Evolutionary conservation across 2,888 invertebrate species (phyloP), one percentile per base, ranked within the genome.

Genomic region (Kuschelorhynchus macadamiae): DNA sequence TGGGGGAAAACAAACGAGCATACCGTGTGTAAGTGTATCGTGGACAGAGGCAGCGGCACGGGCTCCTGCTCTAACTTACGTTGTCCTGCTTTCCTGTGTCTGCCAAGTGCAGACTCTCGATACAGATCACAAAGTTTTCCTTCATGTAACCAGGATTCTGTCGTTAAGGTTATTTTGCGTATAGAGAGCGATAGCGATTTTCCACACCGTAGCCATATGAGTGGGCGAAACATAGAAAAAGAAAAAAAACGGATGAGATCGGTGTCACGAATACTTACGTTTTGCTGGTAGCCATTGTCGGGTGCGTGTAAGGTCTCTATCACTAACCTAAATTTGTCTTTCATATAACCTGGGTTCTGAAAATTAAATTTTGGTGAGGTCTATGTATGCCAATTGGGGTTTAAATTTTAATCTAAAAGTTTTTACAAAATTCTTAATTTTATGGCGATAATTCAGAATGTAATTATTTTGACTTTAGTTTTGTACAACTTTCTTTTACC

Each of bases 131-230:
- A 86, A 98, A 97, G 84, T 94, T 94, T 56, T 97, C 96, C 86
- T 97, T 96, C 97, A 98, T 98, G 85, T 94, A 95, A 76, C 94
- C 93, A 71, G 95, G 95, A 86, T 95, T 95, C 94, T 94, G 49
- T 65, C 30, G 17, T 18, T 39, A 21, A 11, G 17, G 17, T 16
- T 16, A 41, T 47, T 55, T 60, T 46, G 67, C 55, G 60, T 60
- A 59, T 64, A 72, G 68, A 67, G 67, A 57, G 44, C 36, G n/a
- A 36, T 36, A n/a, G 12, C 4, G 44, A 59, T 9, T 32, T 17
- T n/a, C 30, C 30, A 30, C 44, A 59, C 59, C 71, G 52, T 16
- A 32, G 57, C 63, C 63, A n/a, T n/a, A n/a, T n/a, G n/a, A n/a
- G n/a, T n/a, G 36, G 25, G 25, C 67, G 53, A 60, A 36, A 67